Conservation (phyloP, 2,888 invertebrate species). For the Cancer borealis region DNA sequence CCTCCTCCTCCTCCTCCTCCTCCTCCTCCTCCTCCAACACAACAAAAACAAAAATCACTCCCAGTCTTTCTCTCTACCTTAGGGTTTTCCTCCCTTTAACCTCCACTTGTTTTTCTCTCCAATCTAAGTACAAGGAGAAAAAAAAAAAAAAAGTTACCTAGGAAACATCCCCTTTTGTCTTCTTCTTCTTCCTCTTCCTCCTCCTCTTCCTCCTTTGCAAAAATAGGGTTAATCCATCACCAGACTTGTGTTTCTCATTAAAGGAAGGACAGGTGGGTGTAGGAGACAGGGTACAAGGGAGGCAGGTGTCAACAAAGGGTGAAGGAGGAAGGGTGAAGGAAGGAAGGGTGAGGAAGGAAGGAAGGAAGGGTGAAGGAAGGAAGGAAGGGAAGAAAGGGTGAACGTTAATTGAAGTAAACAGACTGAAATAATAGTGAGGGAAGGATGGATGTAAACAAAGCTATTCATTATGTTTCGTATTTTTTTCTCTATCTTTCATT, state of each 20-base stretch:
- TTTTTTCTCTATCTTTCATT: no score
- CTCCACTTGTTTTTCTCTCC: neutral
- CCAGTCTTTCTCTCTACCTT: no score
- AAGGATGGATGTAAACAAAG: neutral
- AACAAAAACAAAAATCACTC: neutral
- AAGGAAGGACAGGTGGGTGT: neutral
- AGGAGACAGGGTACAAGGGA: neutral
- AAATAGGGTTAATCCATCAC: neutral
- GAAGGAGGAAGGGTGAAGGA: neutral
- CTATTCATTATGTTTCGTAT: no score
- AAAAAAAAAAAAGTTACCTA: neutral
- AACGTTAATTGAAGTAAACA: neutral
- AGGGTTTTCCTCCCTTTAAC: neutral
- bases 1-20: neutral
- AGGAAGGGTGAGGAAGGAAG: neutral
- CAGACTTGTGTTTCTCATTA: neutral
- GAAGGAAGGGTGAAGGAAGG: neutral
- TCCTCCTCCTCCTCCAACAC: neutral
- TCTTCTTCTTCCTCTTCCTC: neutral
- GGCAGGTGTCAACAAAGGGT: neutral
- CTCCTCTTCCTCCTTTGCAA: neutral
- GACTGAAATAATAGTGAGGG: neutral
- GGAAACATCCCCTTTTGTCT: neutral
- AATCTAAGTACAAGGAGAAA: neutral
- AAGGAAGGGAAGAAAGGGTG: neutral